Conservation (phyloP, 2,113 vertebrate genomes). For the Chunga burmeisteri region DNA sequence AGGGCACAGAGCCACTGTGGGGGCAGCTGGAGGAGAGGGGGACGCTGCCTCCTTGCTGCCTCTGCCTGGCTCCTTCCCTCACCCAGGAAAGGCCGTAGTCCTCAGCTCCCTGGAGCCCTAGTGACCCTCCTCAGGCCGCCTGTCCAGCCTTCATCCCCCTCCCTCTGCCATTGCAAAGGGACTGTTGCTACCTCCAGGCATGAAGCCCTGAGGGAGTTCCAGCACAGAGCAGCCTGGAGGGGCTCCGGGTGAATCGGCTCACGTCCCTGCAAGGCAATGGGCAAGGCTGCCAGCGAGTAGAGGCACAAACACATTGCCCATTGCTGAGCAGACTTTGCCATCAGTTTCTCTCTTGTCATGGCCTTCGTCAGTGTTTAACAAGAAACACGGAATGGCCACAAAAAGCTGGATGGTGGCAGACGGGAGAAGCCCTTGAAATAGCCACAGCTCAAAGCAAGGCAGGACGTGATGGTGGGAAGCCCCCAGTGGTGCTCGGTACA, state of each 20-base stretch:
- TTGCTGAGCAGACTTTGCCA: neutral
- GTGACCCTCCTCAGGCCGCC: rapidly evolving
- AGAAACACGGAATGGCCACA: neutral
- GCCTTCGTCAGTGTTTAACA: neutral
- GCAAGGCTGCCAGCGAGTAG: neutral
- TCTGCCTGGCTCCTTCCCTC: neutral
- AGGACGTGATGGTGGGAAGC: neutral
- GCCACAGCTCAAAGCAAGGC: neutral
- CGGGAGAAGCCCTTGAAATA: neutral
- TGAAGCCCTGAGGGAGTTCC: neutral
- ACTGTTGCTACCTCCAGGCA: rapidly evolving
- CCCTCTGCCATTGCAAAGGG: neutral
- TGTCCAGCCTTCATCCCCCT: neutral
- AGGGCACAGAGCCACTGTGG: neutral
- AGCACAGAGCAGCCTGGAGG: neutral
- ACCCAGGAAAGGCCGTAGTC: neutral
- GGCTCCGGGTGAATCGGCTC: neutral
- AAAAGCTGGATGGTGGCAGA: neutral
- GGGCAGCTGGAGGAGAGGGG: neutral
- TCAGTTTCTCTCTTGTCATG: rapidly evolving
- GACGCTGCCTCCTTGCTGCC: neutral
- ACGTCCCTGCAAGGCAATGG: neutral
- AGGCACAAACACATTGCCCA: neutral
- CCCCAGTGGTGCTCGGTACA: neutral
- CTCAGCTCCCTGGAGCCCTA: neutral